Evolutionary conservation across 2,113 vertebrate species (phyloP).

Genomic region (Rostratula benghalensis): DNA sequence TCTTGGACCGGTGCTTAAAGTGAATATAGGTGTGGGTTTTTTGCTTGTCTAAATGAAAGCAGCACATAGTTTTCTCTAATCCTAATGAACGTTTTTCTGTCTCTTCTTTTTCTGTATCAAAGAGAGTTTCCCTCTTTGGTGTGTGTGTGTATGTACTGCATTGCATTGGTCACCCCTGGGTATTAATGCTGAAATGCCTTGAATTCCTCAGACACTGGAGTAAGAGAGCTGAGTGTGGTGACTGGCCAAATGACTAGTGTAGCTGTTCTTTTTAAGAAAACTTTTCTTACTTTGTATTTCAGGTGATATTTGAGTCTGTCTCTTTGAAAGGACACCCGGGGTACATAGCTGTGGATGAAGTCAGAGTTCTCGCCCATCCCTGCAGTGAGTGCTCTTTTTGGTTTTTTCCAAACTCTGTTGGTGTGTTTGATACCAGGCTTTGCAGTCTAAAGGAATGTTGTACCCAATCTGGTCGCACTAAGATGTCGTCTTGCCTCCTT

Average conservation of each 20-base stretch:
- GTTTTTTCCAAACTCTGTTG: neutral
- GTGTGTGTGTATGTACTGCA: neutral
- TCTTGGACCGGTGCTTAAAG: neutral
- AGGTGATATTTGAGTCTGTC: constrained; percentile 97
- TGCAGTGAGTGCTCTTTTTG: constrained; percentile 84
- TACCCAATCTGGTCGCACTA: neutral
- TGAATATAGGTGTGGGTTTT: neutral
- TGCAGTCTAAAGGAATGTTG: neutral
- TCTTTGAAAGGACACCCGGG: constrained; percentile 93
- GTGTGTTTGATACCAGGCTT: neutral
- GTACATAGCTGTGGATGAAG: constrained; percentile 95
- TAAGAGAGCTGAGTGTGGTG: neutral
- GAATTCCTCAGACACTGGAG: neutral
- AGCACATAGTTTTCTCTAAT: neutral
- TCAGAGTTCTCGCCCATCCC: constrained; percentile 93
- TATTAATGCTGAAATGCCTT: neutral
- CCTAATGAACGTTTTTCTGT: neutral
- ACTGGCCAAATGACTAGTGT: neutral
- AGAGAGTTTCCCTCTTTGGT: neutral
- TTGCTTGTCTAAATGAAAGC: neutral
- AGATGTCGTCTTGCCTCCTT: constrained; percentile 25
- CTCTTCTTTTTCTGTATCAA: neutral
- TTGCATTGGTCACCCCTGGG: neutral
- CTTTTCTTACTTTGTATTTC: constrained; percentile 58
- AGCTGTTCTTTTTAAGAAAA: neutral